These are phyloP conservation scores for Meriones unguiculatus DNA, from an alignment of 2,113 vertebrate genomes.

Conservation along the genomic window DNA sequence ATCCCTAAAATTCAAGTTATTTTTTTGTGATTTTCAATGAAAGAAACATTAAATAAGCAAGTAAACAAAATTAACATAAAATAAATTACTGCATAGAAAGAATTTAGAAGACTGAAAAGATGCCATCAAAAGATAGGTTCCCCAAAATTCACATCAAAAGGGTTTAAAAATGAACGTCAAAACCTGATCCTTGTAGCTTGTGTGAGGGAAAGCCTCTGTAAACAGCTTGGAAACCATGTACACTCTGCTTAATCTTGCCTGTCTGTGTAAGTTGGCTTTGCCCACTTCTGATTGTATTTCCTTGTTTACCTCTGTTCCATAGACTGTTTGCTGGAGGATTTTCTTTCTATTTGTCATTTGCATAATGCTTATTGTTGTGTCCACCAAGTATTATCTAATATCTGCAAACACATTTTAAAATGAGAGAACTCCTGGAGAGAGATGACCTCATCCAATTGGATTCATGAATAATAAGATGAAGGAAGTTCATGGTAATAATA, in stretches of 20 bases:
- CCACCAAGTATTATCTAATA: background rate
- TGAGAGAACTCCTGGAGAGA: background rate
- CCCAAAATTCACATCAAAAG: background rate
- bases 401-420: constrained; percentile 23
- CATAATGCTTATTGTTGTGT: constrained; percentile 43
- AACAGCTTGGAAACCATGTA: constrained; percentile 31
- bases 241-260: background rate
- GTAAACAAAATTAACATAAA: background rate
- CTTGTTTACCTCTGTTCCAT: constrained; percentile 40
- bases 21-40: background rate
- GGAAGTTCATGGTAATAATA: background rate
- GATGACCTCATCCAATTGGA: background rate
- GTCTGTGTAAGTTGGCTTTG: background rate
- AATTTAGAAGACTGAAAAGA: background rate
- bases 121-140: background rate
- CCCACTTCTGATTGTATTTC: background rate
- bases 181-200: background rate
- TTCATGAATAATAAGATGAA: background rate
- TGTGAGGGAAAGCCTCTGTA: background rate
- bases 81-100: constrained; percentile 14
- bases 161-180: background rate
- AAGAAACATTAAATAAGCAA: background rate
- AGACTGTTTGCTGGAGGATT: constrained; percentile 59
- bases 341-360: constrained; percentile 36
- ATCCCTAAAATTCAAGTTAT: background rate